phyloP scores from a whole-genome alignment of 2,888 invertebrate genomes.

The Cephus sareptanus region DNA sequence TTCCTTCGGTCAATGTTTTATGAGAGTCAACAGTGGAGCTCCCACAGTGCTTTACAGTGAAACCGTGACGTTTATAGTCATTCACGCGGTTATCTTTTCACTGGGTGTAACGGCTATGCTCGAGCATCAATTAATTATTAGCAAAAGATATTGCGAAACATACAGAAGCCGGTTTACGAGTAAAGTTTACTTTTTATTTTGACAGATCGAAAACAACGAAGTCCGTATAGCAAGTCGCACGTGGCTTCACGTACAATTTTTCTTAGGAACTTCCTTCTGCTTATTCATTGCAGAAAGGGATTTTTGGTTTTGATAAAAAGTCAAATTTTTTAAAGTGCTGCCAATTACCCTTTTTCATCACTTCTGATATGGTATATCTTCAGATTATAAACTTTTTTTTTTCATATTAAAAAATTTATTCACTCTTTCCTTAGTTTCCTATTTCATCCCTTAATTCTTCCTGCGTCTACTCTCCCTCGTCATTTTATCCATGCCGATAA shows the following conservation, averaged over 20 bases:
- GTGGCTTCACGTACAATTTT: neutral
- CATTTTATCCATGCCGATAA: constrained; percentile 13
- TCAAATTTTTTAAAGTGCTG: too few relatives aligned
- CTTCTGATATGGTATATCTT: too few relatives aligned
- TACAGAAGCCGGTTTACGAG: neutral
- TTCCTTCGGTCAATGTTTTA: constrained; percentile 1
- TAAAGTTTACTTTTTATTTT: neutral
- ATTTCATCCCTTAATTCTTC: constrained; percentile 1
- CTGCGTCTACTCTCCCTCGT: constrained; percentile 18
- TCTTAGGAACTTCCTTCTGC: neutral
- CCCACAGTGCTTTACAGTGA: neutral
- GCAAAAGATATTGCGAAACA: neutral
- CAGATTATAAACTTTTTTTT: too few relatives aligned
- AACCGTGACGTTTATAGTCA: neutral
- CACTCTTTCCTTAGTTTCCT: neutral
- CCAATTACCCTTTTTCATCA: too few relatives aligned
- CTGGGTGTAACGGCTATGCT: neutral
- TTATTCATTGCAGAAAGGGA: too few relatives aligned
- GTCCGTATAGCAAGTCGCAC: neutral
- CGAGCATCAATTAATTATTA: neutral
- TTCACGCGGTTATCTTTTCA: neutral
- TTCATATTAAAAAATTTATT: neutral
- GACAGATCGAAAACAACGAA: neutral
- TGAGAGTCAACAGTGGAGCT: neutral
- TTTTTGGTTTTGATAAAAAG: too few relatives aligned